phyloP scores from a whole-genome alignment of 2,797 vertebrate species.

The Dermochelys coriacea region DNA sequence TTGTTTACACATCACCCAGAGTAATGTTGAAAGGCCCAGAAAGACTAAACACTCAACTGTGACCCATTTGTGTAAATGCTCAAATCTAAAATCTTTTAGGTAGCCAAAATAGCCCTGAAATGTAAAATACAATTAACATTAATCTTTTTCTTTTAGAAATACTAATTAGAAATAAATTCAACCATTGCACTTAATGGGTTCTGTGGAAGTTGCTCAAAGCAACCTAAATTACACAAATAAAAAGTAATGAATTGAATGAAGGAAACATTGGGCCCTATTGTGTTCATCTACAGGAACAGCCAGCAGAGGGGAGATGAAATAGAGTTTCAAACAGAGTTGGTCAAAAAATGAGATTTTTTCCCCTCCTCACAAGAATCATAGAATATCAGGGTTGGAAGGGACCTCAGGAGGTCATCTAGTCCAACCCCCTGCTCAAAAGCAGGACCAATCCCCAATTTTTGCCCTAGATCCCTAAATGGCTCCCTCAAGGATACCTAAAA shows the following conservation, averaged over 20 bases:
- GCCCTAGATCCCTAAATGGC: too few relatives aligned
- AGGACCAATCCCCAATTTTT: too few relatives aligned
- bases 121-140: not conserved
- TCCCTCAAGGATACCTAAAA: too few relatives aligned
- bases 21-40: not conserved
- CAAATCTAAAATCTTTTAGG: not conserved
- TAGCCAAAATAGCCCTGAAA: not conserved
- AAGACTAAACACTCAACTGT: not conserved
- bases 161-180: fast-evolving
- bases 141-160: not conserved
- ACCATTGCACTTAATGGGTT: not conserved
- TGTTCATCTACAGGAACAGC: not conserved
- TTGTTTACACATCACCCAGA: not conserved
- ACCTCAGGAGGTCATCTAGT: too few relatives aligned
- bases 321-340: not conserved
- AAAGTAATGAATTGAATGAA: fast-evolving
- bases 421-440: too few relatives aligned
- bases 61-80: not conserved
- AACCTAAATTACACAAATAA: fast-evolving
- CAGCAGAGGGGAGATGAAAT: not conserved
- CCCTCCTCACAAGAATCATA: too few relatives aligned
- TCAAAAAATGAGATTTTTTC: not conserved
- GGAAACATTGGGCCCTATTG: fast-evolving
- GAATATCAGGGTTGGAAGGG: too few relatives aligned
- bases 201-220: fast-evolving